Evolutionary conservation across 2,797 vertebrate genomes (phyloP), one percentile per base, ranked within the genome.

Genomic region (Pygocentrus nattereri): DNA sequence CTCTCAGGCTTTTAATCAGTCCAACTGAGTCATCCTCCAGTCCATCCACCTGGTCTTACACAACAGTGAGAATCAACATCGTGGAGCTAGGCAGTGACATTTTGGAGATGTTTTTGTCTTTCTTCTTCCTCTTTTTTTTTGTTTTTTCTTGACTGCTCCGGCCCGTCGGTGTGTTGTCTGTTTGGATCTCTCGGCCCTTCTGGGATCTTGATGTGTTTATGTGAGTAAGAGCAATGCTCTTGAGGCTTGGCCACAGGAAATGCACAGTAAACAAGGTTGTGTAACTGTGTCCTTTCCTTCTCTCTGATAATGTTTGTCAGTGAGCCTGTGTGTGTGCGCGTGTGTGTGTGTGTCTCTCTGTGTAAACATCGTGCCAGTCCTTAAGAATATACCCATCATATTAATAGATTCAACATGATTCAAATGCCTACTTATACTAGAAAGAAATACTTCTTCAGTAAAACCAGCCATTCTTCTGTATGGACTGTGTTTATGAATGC

Each of bases 241-340:
- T 89, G 83, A 88, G 90, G 89, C 89, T 88, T 87, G 84, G 90
- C 89, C 88, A 93, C 91, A 93, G 93, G 93, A 94, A 93, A 86
- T 89, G 88, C 88, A 85, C 91, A 91, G 91, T 93, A 94, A 93
- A 94, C 92, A 93, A 74, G 86, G 89, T 92, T 91, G 90, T 91
- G 78, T 91, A 93, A 92, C 88, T 90, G 89, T 88, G 90, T 88
- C 56, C 89, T 85, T 86, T 91, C 88, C 90, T 88, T 65, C 86
- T 84, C 84, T 86, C 89, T 87, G 89, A 93, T 91, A 90, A 84
- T 86, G 77, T 88, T 92, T 85, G 84, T 87, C 86, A 74, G 68
- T 72, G 49, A 8, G n/a, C 64, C 70, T 47, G 52, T 62, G 54
- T 61, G n/a, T 76, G 79, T 64, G 58, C 64, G 47, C 62, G 38